Percentiles rank a stretch among this genome's conserved stretches.
Evolutionary conservation across 2,113 vertebrate genomes (phyloP).

Genomic region (Platysternon megacephalum): DNA sequence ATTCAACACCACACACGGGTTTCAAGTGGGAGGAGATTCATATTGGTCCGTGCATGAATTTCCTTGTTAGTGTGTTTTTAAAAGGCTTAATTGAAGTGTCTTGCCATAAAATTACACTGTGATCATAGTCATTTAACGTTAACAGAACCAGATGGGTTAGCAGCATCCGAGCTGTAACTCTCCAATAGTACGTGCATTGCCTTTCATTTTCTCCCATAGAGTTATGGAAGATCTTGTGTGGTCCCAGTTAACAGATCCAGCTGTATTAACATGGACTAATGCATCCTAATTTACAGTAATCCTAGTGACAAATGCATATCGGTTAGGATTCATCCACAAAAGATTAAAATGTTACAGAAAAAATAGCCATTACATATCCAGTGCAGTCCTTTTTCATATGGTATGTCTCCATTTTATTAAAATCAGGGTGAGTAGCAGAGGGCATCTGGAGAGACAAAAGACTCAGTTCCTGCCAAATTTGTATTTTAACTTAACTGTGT

Average conservation of each 20-base stretch:
- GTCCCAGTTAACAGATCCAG: constrained; percentile 18
- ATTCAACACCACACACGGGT: background rate
- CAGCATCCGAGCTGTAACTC: background rate
- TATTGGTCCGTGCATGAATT: background rate
- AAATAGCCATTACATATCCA: background rate
- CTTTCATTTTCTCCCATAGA: constrained; percentile 1
- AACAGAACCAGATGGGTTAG: constrained; percentile 53
- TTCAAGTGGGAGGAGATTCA: background rate
- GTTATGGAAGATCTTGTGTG: background rate
- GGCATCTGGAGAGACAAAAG: constrained; percentile 3
- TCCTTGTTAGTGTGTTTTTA: constrained; percentile 16
- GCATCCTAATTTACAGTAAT: background rate
- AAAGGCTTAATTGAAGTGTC: constrained; percentile 24
- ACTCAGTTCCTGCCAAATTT: background rate
- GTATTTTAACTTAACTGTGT: background rate
- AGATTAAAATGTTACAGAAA: constrained; percentile 9
- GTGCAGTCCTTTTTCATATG: constrained; percentile 41
- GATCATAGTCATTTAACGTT: constrained; percentile 35
- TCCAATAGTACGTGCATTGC: background rate
- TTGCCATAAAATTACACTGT: constrained; percentile 46
- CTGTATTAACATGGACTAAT: background rate
- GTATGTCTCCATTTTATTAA: constrained; percentile 10
- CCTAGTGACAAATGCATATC: constrained; percentile 32
- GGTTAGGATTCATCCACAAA: constrained; percentile 28
- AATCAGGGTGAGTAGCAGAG: background rate